Base-by-base conservation (phyloP, 2,797 vertebrate species). In the Natrix natrix region DNA sequence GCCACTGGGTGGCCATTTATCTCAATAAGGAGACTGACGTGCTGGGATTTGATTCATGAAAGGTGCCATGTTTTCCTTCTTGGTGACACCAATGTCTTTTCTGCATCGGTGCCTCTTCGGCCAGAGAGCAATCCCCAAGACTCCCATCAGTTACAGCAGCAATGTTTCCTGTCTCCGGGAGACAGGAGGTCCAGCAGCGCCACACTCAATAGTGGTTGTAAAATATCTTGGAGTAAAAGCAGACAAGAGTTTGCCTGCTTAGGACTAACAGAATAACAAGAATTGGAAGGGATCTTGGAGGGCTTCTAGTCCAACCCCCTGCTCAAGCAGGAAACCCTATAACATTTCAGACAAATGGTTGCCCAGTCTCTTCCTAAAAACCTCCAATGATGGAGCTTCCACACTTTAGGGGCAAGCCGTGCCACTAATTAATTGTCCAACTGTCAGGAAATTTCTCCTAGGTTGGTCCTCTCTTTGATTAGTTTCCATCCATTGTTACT, bases 1-100 rank as follows among this genome's bases (percentile, higher is more conserved):
- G 93, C 90, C 59, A 93, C 92, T 60, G 32, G 55, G 8, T 4
- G 92, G 88, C 94, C 96, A 97, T 97, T 97, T 97, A 95, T 97
- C 97, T 97, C 97, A 94, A 97, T 97, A 95, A 97, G 94, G 7
- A 52, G 0, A 0, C 69, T 95, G 96, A 94, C 96, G 96, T 14
- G 26, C 4, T 0, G 0, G 95, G 95, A 91, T 60, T 94, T 96
- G 96, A 97, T 97, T 94, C 96, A 96, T 97, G 96, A 94, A 95
- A 28, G 90, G 0, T 32, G 95, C 74, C 90, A 90, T 90, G 12
- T n/a, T 92, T 52, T 93, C 8, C 55, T 3, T 0, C 92, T 0
- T 78, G 0, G 10, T 91, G 92, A 95, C 96, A 92, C 7, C 1
- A 2, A 32, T 0, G 1, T 24, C 32, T 0, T 92, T 94, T 96